A percentile compares a stretch with the other conserved stretches of the same genome.
phyloP scores from a whole-genome alignment of 2,888 invertebrate genomes.

The Ditula angustiorana region DNA sequence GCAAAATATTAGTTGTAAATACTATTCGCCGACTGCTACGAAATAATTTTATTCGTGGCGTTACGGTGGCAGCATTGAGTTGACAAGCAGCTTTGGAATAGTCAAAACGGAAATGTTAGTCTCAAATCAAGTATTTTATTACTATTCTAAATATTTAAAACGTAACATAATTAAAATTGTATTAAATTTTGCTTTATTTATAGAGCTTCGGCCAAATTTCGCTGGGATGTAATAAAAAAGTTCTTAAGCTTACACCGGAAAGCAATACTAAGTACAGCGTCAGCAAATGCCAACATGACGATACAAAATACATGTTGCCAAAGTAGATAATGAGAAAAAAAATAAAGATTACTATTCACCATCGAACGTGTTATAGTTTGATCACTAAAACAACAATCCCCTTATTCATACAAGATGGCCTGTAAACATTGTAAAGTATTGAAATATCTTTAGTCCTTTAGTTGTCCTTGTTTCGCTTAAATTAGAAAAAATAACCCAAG shows the following conservation, averaged over 20 bases:
- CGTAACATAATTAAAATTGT: background rate
- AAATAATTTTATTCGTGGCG: conserved; percentile 67
- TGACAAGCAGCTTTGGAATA: conserved; percentile 29
- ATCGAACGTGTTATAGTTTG: background rate
- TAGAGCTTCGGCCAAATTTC: background rate
- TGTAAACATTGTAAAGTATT: too few species aligned
- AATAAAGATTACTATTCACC: conserved; percentile 13
- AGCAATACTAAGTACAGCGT: conserved; percentile 67
- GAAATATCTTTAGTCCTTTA: too few species aligned
- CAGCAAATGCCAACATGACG: conserved; percentile 74
- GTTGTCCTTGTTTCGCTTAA: too few species aligned
- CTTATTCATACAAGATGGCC: too few species aligned
- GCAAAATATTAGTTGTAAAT: conserved; percentile 82
- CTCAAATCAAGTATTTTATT: background rate
- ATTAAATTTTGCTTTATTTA: background rate
- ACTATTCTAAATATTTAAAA: background rate
- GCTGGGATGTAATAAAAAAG: background rate
- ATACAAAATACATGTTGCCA: conserved; percentile 37
- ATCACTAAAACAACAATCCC: too few species aligned
- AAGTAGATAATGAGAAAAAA: conserved; percentile 1
- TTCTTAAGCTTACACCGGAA: conserved; percentile 55
- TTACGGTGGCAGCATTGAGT: conserved; percentile 69
- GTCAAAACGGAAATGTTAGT: background rate
- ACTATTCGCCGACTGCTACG: conserved; percentile 82
- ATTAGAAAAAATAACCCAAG: too few species aligned